Conservation (phyloP, 2,797 vertebrate genomes). For the Kryptolebias ocellatus region DNA sequence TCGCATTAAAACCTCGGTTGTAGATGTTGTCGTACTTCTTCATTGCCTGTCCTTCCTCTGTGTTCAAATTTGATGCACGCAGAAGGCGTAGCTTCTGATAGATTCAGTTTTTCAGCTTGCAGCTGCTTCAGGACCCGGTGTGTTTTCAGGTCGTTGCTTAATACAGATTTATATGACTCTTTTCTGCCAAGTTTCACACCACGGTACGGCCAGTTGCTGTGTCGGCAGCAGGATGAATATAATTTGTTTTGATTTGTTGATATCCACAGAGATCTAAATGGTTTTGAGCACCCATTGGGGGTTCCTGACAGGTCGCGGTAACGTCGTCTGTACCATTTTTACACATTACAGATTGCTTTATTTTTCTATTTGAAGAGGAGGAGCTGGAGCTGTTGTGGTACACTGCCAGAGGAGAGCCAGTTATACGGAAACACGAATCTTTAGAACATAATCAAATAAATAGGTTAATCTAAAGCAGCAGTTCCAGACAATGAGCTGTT, state of each 20-base stretch:
- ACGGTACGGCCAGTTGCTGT: conserved; percentile 23
- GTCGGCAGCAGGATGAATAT: conserved; percentile 25
- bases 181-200: conserved; percentile 50
- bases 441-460: conserved; percentile 15
- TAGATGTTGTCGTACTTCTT: conserved; percentile 12
- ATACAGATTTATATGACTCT: conserved; percentile 39
- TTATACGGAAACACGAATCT: conserved; percentile 22
- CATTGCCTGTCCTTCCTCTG: conserved; percentile 18
- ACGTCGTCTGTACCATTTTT: conserved; percentile 28
- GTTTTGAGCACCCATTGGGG: conserved; percentile 36
- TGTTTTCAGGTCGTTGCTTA: conserved; percentile 34
- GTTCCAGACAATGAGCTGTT: conserved; percentile 10
- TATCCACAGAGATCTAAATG: conserved; percentile 44
- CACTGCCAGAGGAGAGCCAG: conserved; percentile 21
- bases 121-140: conserved; percentile 26
- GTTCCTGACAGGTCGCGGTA: conserved; percentile 29
- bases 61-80: conserved; percentile 23
- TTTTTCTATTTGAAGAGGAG: conserved; percentile 21
- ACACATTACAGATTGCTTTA: conserved; percentile 16
- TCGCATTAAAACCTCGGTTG: conserved; percentile 15
- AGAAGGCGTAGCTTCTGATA: conserved; percentile 26
- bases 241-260: conserved; percentile 48
- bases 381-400: conserved; percentile 17
- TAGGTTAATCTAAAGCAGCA: conserved; percentile 1
- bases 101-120: conserved; percentile 23